These are phyloP conservation scores for Eupithecia insigniata DNA, from an alignment of 2,888 invertebrate genomes.

Conservation along the genomic window DNA sequence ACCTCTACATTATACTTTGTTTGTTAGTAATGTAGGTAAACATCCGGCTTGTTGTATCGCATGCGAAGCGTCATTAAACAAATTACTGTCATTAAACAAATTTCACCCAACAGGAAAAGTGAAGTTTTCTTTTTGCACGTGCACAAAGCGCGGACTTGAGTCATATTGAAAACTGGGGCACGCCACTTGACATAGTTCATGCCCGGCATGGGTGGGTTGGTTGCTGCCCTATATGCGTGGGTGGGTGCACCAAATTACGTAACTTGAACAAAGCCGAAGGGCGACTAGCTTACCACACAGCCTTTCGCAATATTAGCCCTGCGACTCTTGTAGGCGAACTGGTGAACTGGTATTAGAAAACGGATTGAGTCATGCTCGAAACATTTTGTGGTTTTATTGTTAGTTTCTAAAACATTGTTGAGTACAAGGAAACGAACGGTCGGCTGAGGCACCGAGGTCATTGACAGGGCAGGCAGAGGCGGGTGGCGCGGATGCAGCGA, in stretches of 20 bases:
- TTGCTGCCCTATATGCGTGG: conserved; percentile 67
- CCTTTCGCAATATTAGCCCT: conserved; percentile 73
- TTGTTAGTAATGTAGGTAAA: not conserved
- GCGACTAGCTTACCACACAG: conserved; percentile 71
- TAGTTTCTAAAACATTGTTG: conserved; percentile 23
- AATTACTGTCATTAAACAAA: too few species aligned
- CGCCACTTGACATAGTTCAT: conserved; percentile 76
- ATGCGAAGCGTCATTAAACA: conserved; percentile 12
- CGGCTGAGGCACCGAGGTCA: conserved; percentile 67
- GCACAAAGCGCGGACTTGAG: conserved; percentile 55
- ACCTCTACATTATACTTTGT: not conserved
- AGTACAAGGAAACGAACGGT: conserved; percentile 45
- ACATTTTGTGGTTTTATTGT: conserved; percentile 32
- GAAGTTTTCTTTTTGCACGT: conserved; percentile 49
- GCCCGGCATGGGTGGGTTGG: conserved; percentile 70
- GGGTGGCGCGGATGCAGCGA: conserved; percentile 79
- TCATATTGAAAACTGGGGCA: conserved; percentile 73
- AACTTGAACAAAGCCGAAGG: conserved; percentile 78
- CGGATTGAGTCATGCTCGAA: conserved; percentile 31
- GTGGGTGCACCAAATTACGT: conserved; percentile 71
- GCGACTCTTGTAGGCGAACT: conserved; percentile 53
- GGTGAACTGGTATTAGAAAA: conserved; percentile 29
- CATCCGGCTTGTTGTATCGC: not conserved
- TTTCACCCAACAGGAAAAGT: conserved; percentile 26
- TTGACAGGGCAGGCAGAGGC: conserved; percentile 77